Base-by-base conservation (phyloP, 1,140 invertebrate species). In the Drosophila baimaii region DNA sequence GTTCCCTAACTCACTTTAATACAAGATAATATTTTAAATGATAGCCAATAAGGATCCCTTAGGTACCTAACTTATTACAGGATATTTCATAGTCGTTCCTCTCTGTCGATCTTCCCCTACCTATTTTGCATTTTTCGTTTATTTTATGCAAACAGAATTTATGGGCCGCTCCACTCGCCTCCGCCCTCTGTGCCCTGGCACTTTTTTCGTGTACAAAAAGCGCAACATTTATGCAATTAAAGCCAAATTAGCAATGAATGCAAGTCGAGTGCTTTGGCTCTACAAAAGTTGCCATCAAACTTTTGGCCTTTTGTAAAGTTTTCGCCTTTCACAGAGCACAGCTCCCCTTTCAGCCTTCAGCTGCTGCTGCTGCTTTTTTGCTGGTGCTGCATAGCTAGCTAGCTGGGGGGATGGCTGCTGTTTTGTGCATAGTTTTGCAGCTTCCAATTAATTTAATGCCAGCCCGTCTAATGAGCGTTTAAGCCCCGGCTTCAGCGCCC, bases 251-350 rank as follows among this genome's bases (percentile, higher is more conserved):
- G 83, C 83, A 88, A 88, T 88, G 83, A 88, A 88, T 88, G 83
- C 83, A 89, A 78, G 79, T 80, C 84, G 83, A 88, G 83, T 88
- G 83, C 84, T 88, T 83, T 78, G 74, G 75, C 74, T 82, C 63
- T 75, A 83, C 76, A 89, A 88, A 88, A 88, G 83, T 88, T 88
- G 79, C 83, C 84, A 83, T 88, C 83, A 88, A 86, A 88, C 54
- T 86, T 88, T 88, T 88, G 84, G 83, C 83, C 84, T 88, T 86
- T 88, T 88, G 84, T 88, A 89, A 88, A 88, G 84, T 88, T 88
- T 88, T 89, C 49, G 66, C 71, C 39, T 77, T 77, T 77, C 74
- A 77, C 41, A 49, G 63, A n/a, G 33, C 17, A 21, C 19, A 25
- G 51, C 35, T 41, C 35, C 72, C 74, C 25, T 9, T 33, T 15